Evolutionary conservation across 2,797 vertebrate species (phyloP).

Genomic region (Telmatherina bonti): DNA sequence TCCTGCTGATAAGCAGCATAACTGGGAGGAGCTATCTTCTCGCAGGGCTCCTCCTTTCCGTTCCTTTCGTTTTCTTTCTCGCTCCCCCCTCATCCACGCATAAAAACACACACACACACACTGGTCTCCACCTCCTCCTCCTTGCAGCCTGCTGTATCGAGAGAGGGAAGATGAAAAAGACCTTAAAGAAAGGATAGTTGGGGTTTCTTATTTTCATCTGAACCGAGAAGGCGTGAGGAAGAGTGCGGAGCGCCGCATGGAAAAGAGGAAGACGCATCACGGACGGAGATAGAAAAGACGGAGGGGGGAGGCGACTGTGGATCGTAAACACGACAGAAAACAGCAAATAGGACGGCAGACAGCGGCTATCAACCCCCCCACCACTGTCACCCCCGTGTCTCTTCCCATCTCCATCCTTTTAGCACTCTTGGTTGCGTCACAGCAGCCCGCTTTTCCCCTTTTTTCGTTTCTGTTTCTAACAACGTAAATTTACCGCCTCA

Average conservation of each 20-base stretch:
- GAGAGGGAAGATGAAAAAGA: constrained; percentile 31
- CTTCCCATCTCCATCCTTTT: constrained; percentile 59
- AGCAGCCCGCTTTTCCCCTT: background rate
- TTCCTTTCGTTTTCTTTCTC: constrained; percentile 37
- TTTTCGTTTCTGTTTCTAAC: background rate
- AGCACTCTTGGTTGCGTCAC: constrained; percentile 13
- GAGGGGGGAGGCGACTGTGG: constrained; percentile 59
- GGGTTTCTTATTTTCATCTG: constrained; percentile 16
- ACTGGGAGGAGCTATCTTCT: constrained; percentile 64
- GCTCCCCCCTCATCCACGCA: background rate
- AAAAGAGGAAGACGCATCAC: constrained; percentile 43
- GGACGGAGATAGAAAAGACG: constrained; percentile 16
- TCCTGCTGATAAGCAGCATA: constrained; percentile 59
- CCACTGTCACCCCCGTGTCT: constrained; percentile 28
- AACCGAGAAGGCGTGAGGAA: constrained; percentile 66
- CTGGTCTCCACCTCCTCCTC: constrained; percentile 35
- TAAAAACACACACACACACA: background rate
- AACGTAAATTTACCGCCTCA: background rate
- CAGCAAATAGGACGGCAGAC: constrained; percentile 55
- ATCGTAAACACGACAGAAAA: constrained; percentile 72
- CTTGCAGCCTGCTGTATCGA: constrained; percentile 19
- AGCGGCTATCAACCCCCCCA: constrained; percentile 45
- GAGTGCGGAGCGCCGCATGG: constrained; percentile 32
- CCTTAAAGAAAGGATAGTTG: background rate
- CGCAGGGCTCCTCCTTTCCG: constrained; percentile 54